These are phyloP conservation scores for Orthonevra nobilis DNA, from an alignment of 2,888 invertebrate genomes.

Conservation along the genomic window DNA sequence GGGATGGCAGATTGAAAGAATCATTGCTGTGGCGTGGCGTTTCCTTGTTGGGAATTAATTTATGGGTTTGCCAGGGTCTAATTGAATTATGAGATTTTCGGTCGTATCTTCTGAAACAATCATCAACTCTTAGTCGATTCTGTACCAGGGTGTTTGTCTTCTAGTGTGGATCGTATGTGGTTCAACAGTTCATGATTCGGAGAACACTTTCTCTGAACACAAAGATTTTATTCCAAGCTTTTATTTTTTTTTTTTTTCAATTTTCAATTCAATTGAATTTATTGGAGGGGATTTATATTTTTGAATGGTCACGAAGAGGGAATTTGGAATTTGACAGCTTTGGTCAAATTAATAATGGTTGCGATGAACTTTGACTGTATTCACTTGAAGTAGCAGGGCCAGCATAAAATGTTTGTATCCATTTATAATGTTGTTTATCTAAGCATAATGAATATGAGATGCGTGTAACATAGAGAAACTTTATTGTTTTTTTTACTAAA, in stretches of 20 bases:
- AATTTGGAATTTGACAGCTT: slow-evolving; percentile 11
- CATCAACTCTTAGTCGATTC: slow-evolving; percentile 25
- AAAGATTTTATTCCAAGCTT: no score
- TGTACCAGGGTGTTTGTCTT: not conserved
- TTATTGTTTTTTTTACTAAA: slow-evolving; percentile 20
- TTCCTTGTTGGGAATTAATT: slow-evolving; percentile 54
- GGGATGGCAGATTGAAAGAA: slow-evolving; percentile 29
- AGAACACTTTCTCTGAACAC: no score
- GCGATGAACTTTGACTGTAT: slow-evolving; percentile 21
- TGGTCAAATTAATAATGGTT: slow-evolving; percentile 38
- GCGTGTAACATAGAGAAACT: no score
- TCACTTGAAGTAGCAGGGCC: slow-evolving; percentile 15
- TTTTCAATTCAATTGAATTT: no score
- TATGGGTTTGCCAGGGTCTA: slow-evolving; percentile 62
- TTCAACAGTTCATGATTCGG: no score
- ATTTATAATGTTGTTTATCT: not conserved
- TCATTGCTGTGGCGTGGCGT: slow-evolving; percentile 18
- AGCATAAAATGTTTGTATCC: slow-evolving; percentile 6
- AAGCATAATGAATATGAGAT: not conserved
- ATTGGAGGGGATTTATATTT: no score
- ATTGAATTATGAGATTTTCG: slow-evolving; percentile 68
- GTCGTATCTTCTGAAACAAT: slow-evolving; percentile 52
- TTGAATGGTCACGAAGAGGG: no score
- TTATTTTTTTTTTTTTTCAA: no score
- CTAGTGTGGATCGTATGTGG: slow-evolving; percentile 10